phyloP scores from a whole-genome alignment of 1,140 invertebrate species.

The Penaeus vannamei region DNA sequence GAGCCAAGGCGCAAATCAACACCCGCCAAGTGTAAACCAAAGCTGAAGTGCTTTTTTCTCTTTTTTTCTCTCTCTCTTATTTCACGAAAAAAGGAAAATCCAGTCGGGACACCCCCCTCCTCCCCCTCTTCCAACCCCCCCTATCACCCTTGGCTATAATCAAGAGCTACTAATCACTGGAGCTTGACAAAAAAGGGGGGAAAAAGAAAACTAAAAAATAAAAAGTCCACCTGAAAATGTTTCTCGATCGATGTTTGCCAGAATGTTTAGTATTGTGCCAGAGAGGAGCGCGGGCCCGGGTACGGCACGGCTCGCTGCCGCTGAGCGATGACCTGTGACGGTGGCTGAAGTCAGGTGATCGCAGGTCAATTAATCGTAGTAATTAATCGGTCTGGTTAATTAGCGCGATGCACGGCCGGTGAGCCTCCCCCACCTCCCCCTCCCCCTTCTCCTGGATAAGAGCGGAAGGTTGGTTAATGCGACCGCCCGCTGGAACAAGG shows the following conservation, averaged over 20 bases:
- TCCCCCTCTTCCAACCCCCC: no score
- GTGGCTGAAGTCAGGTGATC: slow-evolving; percentile 2
- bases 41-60: no score
- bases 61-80: no score
- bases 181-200: neutral
- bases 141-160: slow-evolving; percentile 8
- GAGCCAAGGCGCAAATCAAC: no score
- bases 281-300: neutral
- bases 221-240: slow-evolving; percentile 43
- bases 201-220: no score
- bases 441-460: neutral
- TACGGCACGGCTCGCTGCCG: neutral
- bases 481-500: neutral
- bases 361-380: slow-evolving; percentile 47
- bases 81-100: no score
- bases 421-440: slow-evolving; percentile 5
- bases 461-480: neutral
- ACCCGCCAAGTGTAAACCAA: no score
- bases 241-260: slow-evolving; percentile 23
- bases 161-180: slow-evolving; percentile 46
- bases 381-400: slow-evolving; percentile 58
- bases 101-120: neutral
- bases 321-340: neutral
- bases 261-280: slow-evolving; percentile 16
- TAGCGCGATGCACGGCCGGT: slow-evolving; percentile 41